A percentile compares a stretch with the other conserved stretches of the same genome.
phyloP scores from a whole-genome alignment of 2,113 vertebrate genomes.

The Axis porcinus region DNA sequence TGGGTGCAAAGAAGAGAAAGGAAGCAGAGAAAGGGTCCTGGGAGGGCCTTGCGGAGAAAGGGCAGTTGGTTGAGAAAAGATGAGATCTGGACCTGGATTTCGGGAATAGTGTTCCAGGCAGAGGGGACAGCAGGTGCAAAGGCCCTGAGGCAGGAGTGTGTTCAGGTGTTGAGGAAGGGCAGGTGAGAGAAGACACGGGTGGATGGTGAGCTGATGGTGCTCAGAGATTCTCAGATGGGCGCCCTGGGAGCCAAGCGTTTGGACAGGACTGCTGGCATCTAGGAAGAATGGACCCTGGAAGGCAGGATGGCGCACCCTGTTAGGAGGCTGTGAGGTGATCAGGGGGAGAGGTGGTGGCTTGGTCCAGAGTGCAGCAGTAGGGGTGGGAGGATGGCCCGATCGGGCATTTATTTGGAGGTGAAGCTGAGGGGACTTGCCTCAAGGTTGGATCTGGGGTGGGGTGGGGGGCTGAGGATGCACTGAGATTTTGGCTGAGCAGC shows the following conservation, averaged over 20 bases:
- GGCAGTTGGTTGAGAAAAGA: rapidly evolving
- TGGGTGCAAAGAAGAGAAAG: not conserved
- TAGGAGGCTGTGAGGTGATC: not conserved
- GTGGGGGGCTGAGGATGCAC: rapidly evolving
- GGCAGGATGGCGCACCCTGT: not conserved
- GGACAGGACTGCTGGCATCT: not conserved
- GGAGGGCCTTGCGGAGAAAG: not conserved
- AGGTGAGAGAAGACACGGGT: not conserved
- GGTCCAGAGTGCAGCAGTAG: rapidly evolving
- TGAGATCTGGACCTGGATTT: too few relatives aligned
- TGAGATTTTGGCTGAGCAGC: not conserved
- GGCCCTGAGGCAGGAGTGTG: not conserved
- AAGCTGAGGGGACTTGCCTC: not conserved
- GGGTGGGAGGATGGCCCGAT: not conserved
- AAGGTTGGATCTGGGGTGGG: not conserved
- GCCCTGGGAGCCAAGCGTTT: not conserved
- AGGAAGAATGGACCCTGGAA: not conserved
- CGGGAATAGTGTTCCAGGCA: not conserved
- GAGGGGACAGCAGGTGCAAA: not conserved
- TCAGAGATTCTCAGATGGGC: not conserved
- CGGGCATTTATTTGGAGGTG: not conserved
- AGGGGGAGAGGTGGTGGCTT: not conserved
- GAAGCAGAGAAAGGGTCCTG: not conserved
- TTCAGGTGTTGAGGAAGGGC: not conserved
- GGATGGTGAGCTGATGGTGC: not conserved